Base-by-base conservation (phyloP, 2,888 invertebrate species). In the Stramonita haemastoma region DNA sequence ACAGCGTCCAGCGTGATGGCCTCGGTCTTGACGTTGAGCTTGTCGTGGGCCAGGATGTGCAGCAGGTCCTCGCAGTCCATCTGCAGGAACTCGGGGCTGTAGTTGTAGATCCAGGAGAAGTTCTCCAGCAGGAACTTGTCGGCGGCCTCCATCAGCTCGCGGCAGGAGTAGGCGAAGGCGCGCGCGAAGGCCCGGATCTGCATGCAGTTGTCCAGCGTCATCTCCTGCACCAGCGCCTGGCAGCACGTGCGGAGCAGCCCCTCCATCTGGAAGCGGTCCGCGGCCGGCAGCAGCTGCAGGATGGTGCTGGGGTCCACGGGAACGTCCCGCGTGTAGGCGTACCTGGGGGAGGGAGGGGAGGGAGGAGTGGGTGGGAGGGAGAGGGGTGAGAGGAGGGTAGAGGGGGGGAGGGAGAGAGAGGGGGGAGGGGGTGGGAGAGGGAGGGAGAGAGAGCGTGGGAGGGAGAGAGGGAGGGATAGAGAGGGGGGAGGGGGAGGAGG, bases 241-340 rank as follows among this genome's bases (percentile, higher is more conserved):
- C 97, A 97, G 96, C 98, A 98, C 70, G 97, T 97, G 92, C 97
- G 97, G 88, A 98, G 96, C 87, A 98, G 97, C 0, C 98, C 98
- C 86, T 98, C 96, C 26, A 98, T 97, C 94, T 97, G 97, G 93
- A 98, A 97, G 93, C 97, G 97, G 95, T 98, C 98, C 5, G 98
- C 97, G 91, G 97, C 97, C 0, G 97, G 97, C 86, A 98, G 95
- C 73, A 98, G 96, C 91, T 97, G 96, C 95, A 97, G 97, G 13
- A 98, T 97, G 94, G 97, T 98, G 57, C 97, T 97, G 79, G 96
- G 96, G 11, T 97, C 97, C 77, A 98, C 97, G 89, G 95, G 95
- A 94, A 97, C 97, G n/a, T 96, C 96, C 77, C 97, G 97, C 8
- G 97, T 97, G 94, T 98, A 98, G 0, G 97, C 97, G 94, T 89